Evolutionary conservation across 2,888 invertebrate species (phyloP).

Genomic region (Lasioglossum marginatum): DNA sequence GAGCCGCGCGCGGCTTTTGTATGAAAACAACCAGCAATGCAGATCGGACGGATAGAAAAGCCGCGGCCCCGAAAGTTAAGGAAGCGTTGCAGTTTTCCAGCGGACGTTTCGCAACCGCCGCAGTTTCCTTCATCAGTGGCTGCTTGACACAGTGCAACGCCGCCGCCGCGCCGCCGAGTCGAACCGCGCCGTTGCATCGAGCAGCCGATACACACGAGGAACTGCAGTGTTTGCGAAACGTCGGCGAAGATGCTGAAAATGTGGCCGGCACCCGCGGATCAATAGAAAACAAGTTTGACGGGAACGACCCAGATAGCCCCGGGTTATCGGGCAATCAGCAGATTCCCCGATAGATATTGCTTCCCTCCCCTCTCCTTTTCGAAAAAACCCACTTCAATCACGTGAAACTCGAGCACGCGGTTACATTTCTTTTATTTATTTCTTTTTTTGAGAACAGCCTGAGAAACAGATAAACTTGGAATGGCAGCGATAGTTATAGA

Average conservation of each 20-base stretch:
- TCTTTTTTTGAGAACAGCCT: too few species aligned
- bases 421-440: background rate
- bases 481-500: too few species aligned
- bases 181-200: background rate
- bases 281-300: slow-evolving; percentile 32
- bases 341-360: background rate
- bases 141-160: slow-evolving; percentile 48
- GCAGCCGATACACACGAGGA: slow-evolving; percentile 30
- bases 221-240: slow-evolving; percentile 49
- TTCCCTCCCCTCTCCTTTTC: background rate
- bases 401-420: background rate
- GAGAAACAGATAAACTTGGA: too few species aligned
- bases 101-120: slow-evolving; percentile 44
- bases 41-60: slow-evolving; percentile 2
- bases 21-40: background rate
- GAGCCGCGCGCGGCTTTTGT: background rate
- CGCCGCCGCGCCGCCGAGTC: background rate
- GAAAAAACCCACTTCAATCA: background rate
- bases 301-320: slow-evolving; percentile 13
- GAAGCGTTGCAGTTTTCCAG: slow-evolving; percentile 42
- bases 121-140: slow-evolving; percentile 47
- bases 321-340: slow-evolving; percentile 3
- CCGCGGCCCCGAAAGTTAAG: slow-evolving; percentile 3
- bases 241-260: slow-evolving; percentile 31
- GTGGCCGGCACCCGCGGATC: slow-evolving; percentile 27